Evolutionary conservation across 2,113 vertebrate species (phyloP).

Genomic region (Ceyx cyanopectus): DNA sequence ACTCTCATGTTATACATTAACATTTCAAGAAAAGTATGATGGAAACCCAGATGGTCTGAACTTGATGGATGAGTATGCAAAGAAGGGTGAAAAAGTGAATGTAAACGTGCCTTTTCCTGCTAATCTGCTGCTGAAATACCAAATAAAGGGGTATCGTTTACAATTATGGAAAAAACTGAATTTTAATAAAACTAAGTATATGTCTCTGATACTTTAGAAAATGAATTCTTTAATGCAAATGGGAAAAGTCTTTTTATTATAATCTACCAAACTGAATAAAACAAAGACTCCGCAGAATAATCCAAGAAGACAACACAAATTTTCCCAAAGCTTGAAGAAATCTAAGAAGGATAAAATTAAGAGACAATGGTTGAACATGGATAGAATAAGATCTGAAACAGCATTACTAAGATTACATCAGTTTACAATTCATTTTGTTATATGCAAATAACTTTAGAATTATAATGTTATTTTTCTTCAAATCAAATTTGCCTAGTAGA

Average conservation of each 20-base stretch:
- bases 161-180: background rate
- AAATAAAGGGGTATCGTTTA: background rate
- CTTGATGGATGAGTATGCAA: background rate
- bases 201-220: background rate
- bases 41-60: background rate
- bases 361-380: background rate
- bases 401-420: background rate
- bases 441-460: background rate
- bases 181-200: background rate
- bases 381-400: background rate
- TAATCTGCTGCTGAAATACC: background rate
- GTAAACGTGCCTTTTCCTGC: background rate
- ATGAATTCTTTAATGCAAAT: background rate
- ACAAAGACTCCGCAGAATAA: background rate
- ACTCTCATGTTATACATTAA: background rate
- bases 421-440: background rate
- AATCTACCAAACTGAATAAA: background rate
- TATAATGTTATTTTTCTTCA: background rate
- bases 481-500: background rate
- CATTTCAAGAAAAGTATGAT: conserved; percentile 8
- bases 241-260: background rate
- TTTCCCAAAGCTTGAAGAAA: background rate
- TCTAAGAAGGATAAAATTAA: background rate
- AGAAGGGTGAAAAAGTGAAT: background rate
- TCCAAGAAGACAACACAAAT: background rate